Evolutionary conservation across 2,797 vertebrate species (phyloP).

Genomic region (Triplophysa bombifrons): DNA sequence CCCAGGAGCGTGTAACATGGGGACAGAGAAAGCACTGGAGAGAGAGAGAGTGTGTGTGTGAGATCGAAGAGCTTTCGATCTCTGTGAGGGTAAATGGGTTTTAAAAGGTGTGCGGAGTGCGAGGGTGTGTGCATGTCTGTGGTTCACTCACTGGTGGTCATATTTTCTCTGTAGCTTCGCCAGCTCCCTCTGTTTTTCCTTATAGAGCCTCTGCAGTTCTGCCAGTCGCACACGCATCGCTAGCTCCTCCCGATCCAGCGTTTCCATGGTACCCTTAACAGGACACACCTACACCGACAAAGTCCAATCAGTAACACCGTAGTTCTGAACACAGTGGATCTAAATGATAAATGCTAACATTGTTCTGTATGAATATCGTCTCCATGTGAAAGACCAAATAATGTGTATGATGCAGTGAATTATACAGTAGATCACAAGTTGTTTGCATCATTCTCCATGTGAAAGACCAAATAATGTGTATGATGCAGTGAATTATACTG

Average conservation of each 20-base stretch:
- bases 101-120: constrained; percentile 10
- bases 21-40: constrained; percentile 39
- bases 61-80: constrained; percentile 41
- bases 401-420: too few species aligned
- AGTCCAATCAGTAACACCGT: background rate
- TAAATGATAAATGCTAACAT: constrained; percentile 45
- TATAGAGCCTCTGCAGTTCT: constrained; percentile 92
- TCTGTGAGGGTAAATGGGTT: constrained; percentile 29
- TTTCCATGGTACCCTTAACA: constrained; percentile 91
- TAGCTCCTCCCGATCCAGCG: constrained; percentile 91
- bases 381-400: too few species aligned
- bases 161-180: constrained; percentile 92
- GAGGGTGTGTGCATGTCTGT: constrained; percentile 50
- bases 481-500: too few species aligned
- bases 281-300: constrained; percentile 85
- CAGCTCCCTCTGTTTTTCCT: constrained; percentile 96
- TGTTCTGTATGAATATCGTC: background rate
- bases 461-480: too few species aligned
- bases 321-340: constrained; percentile 3
- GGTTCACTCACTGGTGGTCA: constrained; percentile 85
- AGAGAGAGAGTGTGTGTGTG: constrained; percentile 32
- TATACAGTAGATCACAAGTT: background rate
- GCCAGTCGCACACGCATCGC: constrained; percentile 92
- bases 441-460: background rate
- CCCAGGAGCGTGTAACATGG: constrained; percentile 40